Base-by-base conservation (phyloP, 2,888 invertebrate genomes). In the Eumacrocentrus americanus region DNA sequence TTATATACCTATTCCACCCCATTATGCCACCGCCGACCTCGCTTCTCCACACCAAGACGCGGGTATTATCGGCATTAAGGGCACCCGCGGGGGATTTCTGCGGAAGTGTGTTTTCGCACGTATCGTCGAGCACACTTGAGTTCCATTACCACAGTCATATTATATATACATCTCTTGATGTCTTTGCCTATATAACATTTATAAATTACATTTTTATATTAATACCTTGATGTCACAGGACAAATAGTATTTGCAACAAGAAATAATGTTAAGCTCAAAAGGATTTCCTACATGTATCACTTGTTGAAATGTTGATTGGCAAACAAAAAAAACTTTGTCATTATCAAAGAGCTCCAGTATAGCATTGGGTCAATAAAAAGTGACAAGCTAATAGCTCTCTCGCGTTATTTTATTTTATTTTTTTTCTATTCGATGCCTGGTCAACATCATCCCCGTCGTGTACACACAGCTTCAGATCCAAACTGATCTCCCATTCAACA, bases 21-120 rank as follows among this genome's bases (percentile, higher is more conserved):
- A 66, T 66, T 67, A 67, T 64, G 57, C 66, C 56, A 65, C 51
- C 64, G 25, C 61, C 62, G 64, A 66, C 62, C 66, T 68, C 58
- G n/a, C n/a, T 60, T 61, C 58, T 63, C 46, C 42, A 51, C 16
- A 14, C 35, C 62, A 64, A 67, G 61, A 64, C 63, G 52, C 5
- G 63, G 48, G 67, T 68, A 70, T 70, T 70, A 70, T 50, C 64
- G 64, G 70, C 60, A 67, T 67, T 67, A 68, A 57, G 56, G 46
- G 38, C 53, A 52, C 56, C 62, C 60, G 60, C 64, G 58, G 53
- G 62, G 60, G 59, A 53, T 62, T 35, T 52, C 35, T 29, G 16
- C 38, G 46, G 59, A 60, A 53, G 60, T 58, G 47, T 59, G 62
- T 62, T 65, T 66, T 64, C 67, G 61, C 66, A 62, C 66, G 65